Conservation (phyloP, 2,888 invertebrate species). For the Agriopis aurantiaria region DNA sequence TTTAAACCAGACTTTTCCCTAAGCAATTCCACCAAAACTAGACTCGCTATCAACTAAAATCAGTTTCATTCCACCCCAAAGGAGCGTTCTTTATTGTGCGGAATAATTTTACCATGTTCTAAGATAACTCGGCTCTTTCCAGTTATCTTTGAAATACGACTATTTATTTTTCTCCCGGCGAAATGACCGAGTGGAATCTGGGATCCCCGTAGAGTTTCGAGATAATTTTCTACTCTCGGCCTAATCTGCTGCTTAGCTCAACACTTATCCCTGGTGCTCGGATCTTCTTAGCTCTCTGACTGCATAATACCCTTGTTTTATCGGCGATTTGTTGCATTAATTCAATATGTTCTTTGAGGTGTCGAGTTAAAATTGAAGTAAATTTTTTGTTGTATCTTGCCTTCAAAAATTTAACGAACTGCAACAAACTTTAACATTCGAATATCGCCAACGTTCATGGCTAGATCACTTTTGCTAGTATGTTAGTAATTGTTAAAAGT, state of each 20-base stretch:
- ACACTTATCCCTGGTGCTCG: constrained; percentile 48
- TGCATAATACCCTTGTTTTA: constrained; percentile 47
- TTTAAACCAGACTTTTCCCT: neutral
- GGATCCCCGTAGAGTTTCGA: constrained; percentile 39
- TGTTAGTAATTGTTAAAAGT: too few relatives aligned
- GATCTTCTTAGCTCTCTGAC: constrained; percentile 53
- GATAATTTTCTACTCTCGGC: constrained; percentile 46
- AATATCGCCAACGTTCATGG: too few relatives aligned
- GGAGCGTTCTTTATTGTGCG: constrained; percentile 30
- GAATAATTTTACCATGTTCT: constrained; percentile 40
- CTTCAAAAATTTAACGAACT: neutral
- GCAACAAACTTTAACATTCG: too few relatives aligned
- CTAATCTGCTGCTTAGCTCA: constrained; percentile 52
- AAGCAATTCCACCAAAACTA: constrained; percentile 16
- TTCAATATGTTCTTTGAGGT: constrained; percentile 20
- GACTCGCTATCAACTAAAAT: constrained; percentile 14
- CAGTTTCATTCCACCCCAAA: constrained; percentile 14
- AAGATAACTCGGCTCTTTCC: constrained; percentile 23
- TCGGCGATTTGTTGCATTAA: constrained; percentile 35
- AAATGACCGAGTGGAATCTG: constrained; percentile 34
- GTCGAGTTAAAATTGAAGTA: constrained; percentile 12
- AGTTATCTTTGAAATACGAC: constrained; percentile 33
- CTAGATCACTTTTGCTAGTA: too few relatives aligned
- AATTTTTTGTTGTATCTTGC: neutral
- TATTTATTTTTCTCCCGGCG: constrained; percentile 40